Percentiles rank a stretch among this genome's conserved stretches.
Evolutionary conservation across 2,113 vertebrate species (phyloP).

Genomic region (Pyrgilauda ruficollis): DNA sequence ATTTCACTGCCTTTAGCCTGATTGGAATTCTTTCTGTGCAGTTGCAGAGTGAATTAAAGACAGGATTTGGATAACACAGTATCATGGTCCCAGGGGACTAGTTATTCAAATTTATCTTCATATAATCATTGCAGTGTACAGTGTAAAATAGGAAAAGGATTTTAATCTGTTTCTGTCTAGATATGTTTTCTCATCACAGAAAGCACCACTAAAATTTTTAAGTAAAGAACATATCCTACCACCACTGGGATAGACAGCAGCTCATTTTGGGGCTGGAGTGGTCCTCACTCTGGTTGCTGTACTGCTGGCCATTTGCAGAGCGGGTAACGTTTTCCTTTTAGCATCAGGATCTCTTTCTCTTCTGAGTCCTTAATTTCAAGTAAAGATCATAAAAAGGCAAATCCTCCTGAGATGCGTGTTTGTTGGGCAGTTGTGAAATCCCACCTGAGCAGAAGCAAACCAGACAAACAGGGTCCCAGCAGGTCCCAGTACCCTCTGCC

Average conservation of each 20-base stretch:
- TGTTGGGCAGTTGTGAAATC: neutral
- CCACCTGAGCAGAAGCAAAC: neutral
- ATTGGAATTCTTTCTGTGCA: neutral
- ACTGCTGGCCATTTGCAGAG: neutral
- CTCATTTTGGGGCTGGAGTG: neutral
- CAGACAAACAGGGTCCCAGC: neutral
- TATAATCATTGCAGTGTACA: neutral
- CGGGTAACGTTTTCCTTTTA: neutral
- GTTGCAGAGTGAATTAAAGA: neutral
- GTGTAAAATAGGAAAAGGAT: neutral
- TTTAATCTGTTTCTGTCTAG: neutral
- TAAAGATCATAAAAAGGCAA: neutral
- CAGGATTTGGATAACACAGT: neutral
- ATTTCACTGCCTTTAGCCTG: neutral
- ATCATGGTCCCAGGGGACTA: neutral
- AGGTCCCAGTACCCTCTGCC: neutral
- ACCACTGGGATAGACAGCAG: neutral
- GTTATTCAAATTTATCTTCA: neutral
- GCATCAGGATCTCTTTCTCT: neutral
- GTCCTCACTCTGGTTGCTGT: neutral
- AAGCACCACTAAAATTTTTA: neutral
- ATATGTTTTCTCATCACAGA: neutral
- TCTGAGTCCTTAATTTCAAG: neutral
- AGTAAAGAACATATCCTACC: neutral
- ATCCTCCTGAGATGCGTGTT: neutral